Evolutionary conservation across 2,113 vertebrate genomes (phyloP), one percentile per base, ranked within the genome.

Genomic region (Oriolus oriolus): DNA sequence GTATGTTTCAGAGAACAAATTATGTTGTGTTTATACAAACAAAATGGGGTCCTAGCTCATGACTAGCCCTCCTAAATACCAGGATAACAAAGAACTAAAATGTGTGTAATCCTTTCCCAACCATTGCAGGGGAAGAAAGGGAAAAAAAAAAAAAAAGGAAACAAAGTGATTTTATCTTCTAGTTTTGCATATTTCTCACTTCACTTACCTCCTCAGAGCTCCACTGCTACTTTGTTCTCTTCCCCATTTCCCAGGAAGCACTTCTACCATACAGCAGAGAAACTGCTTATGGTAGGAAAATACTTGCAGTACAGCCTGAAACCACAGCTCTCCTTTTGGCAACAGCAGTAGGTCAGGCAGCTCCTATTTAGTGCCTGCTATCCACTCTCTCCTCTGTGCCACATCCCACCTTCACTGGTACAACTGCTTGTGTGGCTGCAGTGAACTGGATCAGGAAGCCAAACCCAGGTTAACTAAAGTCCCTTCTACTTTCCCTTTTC

Each of bases 401-500:
- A 7, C 11, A 65, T 6, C 54, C 54, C 47, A 81, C 70, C 88
- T 47, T 68, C 59, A 31, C 53, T 10, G 39, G 45, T 57, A 80
- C 71, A n/a, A 42, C 37, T 28, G 21, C 15, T 20, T 28, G 21
- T 6, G 2, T 6, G 49, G 76, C 69, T 78, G 73, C 77, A 39
- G 35, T 4, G 20, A 78, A 84, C 52, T 68, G 76, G 50, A 91
- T 52, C 64, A 82, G 52, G 52, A 92, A 95, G 86, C 56, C 7
- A 2, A 2, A 60, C n/a, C 30, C 93, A 84, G 64, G 86, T 93
- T 96, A 90, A 59, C 76, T 41, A 0, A 93, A 90, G 85, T 75
- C 70, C 37, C 54, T 83, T 61, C 88, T 70, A 76, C 94, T 70
- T 83, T 94, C 41, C 85, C 42, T 95, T 80, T 91, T 88, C 71